Evolutionary conservation across 1,140 invertebrate genomes (phyloP), one percentile per base, ranked within the genome.

Genomic region (Bombyx mori): DNA sequence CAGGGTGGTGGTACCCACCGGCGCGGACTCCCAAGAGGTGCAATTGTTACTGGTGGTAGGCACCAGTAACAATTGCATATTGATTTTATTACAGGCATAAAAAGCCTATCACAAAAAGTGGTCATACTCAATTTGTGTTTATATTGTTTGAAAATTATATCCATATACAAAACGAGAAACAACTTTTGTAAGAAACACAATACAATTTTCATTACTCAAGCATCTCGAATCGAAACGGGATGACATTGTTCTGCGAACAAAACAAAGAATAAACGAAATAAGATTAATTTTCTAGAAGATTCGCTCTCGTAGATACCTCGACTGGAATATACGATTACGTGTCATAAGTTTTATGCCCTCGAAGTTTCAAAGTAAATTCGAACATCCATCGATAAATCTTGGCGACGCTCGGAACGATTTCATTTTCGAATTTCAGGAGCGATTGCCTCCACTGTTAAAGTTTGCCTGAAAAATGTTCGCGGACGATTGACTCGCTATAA

Each of bases 401-500:
- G 75, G 82, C 78, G 84, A 80, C 78, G 79, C 80, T 82, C 75
- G 69, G 74, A 80, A 85, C 82, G 84, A 87, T 87, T 87, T 87
- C 82, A 87, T 87, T 87, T 87, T 87, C 84, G 82, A 84, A 87
- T 87, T 87, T 87, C 84, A 85, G 81, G 78, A 87, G 69, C 84
- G 84, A 87, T 87, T 87, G 82, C 81, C 79, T 82, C 82, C 77
- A 85, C 79, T 85, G 84, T 87, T 85, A 84, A 87, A 87, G 78
- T 87, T 87, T 87, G 79, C 79, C 79, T 87, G 84, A 87, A 87
- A 87, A 87, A 85, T 87, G 77, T 85, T 83, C 79, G 75, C 81
- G 78, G 81, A 78, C 84, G 79, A 87, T 87, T 87, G 84, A 83
- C 81, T 85, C 76, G 75, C 73, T 80, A 85, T 87, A 84, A 85